phyloP scores from a whole-genome alignment of 2,113 vertebrate genomes.

The Ailuropoda melanoleuca region DNA sequence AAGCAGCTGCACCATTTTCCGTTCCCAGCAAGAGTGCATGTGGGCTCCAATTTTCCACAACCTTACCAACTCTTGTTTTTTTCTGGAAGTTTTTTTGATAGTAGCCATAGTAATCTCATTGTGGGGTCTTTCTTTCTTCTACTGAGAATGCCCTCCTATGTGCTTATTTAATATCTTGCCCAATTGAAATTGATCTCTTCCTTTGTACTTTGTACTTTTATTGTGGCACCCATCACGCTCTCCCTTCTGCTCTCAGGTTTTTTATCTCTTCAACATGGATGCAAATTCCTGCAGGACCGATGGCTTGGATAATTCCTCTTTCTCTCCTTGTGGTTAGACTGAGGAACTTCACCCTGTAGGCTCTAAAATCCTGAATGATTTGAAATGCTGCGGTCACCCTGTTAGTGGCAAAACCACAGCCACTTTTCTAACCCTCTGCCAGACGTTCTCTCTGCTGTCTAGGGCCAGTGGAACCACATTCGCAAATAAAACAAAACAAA shows the following conservation, averaged over 20 bases:
- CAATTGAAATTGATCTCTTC: neutral
- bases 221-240: neutral
- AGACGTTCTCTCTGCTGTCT: neutral
- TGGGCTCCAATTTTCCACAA: neutral
- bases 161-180: neutral
- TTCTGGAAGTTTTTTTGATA: neutral
- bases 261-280: neutral
- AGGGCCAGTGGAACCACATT: neutral
- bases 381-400: neutral
- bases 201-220: neutral
- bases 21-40: neutral
- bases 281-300: neutral
- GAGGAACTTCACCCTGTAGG: no score
- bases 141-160: neutral
- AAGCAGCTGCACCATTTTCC: neutral
- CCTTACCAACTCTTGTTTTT: neutral
- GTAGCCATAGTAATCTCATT: neutral
- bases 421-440: neutral
- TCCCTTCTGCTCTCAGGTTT: neutral
- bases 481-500: neutral
- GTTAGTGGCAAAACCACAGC: neutral
- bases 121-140: neutral
- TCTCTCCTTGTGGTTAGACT: neutral
- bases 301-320: neutral
- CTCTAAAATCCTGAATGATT: neutral